A percentile compares a stretch with the other conserved stretches of the same genome.
Conservation (phyloP, 1,140 invertebrate species). For the Bactericera cockerelli region DNA sequence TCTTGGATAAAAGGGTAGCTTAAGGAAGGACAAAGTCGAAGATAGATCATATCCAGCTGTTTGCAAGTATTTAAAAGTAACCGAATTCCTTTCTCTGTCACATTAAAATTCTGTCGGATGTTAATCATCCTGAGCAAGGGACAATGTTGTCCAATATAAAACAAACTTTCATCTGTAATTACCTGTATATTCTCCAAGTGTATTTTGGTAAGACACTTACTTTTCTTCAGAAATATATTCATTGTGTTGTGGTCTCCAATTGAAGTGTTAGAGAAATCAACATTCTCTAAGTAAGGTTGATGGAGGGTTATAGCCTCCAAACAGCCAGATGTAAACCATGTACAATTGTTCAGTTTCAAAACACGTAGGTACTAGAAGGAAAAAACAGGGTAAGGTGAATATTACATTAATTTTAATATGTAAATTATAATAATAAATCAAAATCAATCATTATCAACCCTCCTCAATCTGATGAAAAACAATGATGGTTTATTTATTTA, state of each 20-base stretch:
- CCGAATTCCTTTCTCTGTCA: neutral
- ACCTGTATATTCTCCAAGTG: neutral
- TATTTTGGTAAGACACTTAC: neutral
- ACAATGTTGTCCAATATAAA: slow-evolving; percentile 8
- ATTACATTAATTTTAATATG: too few species aligned
- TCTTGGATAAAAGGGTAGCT: neutral
- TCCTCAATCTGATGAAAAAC: too few species aligned
- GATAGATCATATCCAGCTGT: neutral
- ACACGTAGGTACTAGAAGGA: slow-evolving; percentile 15
- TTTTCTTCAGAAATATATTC: neutral
- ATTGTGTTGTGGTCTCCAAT: neutral
- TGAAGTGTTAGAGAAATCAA: slow-evolving; percentile 11
- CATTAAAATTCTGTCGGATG: neutral
- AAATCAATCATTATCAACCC: too few species aligned
- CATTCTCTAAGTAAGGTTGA: slow-evolving; percentile 10
- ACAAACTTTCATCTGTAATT: neutral
- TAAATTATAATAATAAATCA: too few species aligned
- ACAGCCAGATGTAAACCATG: slow-evolving; percentile 17
- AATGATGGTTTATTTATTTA: too few species aligned
- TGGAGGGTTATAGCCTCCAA: slow-evolving; percentile 17
- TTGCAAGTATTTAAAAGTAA: neutral
- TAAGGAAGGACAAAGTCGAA: neutral
- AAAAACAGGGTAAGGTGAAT: too few species aligned
- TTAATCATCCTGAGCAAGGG: neutral
- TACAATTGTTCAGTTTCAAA: slow-evolving; percentile 13